Conservation (phyloP, 2,888 invertebrate species). For the Heliconius erato region DNA sequence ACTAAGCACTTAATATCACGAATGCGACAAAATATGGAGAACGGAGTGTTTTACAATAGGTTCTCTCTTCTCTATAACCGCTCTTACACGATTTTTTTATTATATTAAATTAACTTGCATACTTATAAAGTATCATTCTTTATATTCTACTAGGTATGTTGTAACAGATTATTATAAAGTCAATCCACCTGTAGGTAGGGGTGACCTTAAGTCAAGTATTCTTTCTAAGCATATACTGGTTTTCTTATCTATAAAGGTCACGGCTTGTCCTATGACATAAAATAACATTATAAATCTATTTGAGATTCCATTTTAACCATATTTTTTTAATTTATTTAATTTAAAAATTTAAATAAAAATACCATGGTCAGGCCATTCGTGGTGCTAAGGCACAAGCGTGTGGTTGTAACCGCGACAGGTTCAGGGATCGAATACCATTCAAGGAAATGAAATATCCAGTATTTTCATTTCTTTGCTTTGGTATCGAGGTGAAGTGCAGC, state of each 20-base stretch:
- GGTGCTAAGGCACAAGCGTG: too few relatives aligned
- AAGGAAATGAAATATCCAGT: too few relatives aligned
- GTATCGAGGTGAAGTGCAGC: too few relatives aligned
- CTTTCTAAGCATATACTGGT: slow-evolving; percentile 14
- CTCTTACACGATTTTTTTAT: background rate
- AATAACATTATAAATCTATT: background rate
- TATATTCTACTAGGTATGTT: background rate
- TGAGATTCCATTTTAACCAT: background rate
- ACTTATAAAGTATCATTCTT: background rate
- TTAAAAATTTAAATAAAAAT: too few relatives aligned
- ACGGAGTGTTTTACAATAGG: background rate
- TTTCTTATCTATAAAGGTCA: slow-evolving; percentile 45
- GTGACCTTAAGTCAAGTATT: slow-evolving; percentile 18
- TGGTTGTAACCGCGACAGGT: too few relatives aligned
- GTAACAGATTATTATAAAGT: slow-evolving; percentile 5
- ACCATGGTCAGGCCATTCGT: background rate
- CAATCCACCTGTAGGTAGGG: background rate
- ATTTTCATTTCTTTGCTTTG: too few relatives aligned
- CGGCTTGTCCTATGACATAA: slow-evolving; percentile 35
- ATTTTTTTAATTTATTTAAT: too few relatives aligned
- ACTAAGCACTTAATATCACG: too few relatives aligned
- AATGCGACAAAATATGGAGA: too few relatives aligned
- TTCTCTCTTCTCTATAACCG: background rate
- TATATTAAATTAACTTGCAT: background rate
- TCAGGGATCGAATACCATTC: too few relatives aligned